phyloP scores from a whole-genome alignment of 2,113 vertebrate genomes.

The Rhegmatorhina hoffmannsi region DNA sequence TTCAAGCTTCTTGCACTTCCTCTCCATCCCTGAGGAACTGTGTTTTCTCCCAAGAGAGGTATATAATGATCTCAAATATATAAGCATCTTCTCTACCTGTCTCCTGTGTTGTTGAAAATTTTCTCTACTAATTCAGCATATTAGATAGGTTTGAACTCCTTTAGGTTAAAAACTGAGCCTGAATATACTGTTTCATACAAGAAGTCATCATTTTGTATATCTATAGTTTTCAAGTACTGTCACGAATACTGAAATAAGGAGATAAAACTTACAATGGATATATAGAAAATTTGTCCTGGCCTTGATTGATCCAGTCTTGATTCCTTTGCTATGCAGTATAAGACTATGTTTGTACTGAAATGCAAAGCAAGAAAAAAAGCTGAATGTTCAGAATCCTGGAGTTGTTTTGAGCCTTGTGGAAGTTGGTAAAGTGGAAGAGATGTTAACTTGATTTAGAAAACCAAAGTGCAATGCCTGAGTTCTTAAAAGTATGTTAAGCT shows the following conservation, averaged over 20 bases:
- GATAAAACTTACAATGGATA: background rate
- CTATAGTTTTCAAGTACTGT: conserved; percentile 38
- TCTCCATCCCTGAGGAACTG: background rate
- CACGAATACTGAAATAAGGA: background rate
- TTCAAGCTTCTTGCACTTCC: background rate
- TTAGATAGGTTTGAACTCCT: background rate
- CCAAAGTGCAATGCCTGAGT: background rate
- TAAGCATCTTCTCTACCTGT: background rate
- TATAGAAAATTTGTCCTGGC: conserved; percentile 29
- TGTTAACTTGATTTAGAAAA: conserved; percentile 13
- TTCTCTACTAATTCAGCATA: background rate
- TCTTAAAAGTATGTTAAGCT: background rate
- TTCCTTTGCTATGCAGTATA: background rate
- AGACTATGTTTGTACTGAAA: background rate
- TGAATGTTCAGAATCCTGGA: background rate
- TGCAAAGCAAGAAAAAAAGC: background rate
- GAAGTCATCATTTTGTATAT: background rate
- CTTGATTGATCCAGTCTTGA: background rate
- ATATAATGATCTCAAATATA: background rate
- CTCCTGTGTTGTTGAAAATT: background rate
- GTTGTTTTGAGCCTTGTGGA: background rate
- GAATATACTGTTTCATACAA: background rate
- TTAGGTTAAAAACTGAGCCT: background rate
- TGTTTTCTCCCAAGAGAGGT: background rate
- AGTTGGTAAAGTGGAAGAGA: background rate